Conservation (phyloP, 2,797 vertebrate genomes). For the Adelosebastes latens region DNA sequence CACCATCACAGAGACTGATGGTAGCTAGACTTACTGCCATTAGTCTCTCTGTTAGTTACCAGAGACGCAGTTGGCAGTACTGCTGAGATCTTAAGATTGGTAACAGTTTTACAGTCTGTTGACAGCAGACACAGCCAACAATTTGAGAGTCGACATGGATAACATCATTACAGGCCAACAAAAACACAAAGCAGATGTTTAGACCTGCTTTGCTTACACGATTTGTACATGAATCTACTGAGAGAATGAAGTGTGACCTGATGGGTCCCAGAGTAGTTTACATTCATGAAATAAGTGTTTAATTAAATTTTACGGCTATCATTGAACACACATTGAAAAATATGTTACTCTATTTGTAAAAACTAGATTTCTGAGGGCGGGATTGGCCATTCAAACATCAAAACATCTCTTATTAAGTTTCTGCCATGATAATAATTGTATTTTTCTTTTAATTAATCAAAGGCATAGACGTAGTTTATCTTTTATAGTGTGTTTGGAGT, state of each 20-base stretch:
- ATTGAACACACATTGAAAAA: not conserved
- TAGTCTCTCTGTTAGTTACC: constrained; percentile 17
- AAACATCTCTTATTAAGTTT: not conserved
- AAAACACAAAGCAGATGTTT: constrained; percentile 55
- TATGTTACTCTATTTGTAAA: not conserved
- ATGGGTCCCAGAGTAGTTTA: not conserved
- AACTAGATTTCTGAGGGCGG: not conserved
- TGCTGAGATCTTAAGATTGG: constrained; percentile 26
- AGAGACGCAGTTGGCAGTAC: not conserved
- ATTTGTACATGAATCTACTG: not conserved
- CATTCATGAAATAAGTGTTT: not conserved
- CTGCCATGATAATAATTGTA: not conserved
- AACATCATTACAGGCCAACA: constrained; percentile 30
- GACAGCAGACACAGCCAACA: constrained; percentile 27
- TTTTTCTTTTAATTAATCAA: not conserved
- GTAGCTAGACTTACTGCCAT: constrained; percentile 13
- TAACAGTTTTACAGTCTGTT: constrained; percentile 56
- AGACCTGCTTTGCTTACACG: not conserved
- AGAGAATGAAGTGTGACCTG: not conserved
- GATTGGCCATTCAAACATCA: not conserved
- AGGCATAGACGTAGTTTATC: not conserved
- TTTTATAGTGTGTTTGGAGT: too few relatives aligned
- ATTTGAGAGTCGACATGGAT: constrained; percentile 11
- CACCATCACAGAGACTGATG: constrained; percentile 16
- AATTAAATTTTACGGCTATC: not conserved